A percentile compares a stretch with the other conserved stretches of the same genome.
phyloP scores from a whole-genome alignment of 2,888 invertebrate species.

The Napeogenes sylphis region DNA sequence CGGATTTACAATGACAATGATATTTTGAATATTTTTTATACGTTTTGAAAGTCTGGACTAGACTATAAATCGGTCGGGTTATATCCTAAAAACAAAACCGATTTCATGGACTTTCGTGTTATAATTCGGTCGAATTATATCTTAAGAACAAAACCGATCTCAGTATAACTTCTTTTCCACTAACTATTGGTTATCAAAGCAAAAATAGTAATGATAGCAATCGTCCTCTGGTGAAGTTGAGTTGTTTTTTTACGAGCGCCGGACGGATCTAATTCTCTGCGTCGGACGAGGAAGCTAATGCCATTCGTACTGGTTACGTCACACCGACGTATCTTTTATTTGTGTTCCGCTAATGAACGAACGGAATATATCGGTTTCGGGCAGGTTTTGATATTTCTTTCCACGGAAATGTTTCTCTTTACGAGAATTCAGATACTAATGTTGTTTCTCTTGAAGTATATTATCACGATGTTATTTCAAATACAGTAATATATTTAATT shows the following conservation, averaged over 20 bases:
- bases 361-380: not conserved
- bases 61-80: not conserved
- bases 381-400: not conserved
- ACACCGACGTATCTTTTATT: not conserved
- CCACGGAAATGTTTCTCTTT: too few relatives aligned
- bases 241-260: slow-evolving; percentile 14
- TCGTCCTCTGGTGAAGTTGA: not conserved
- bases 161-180: too few relatives aligned
- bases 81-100: too few relatives aligned
- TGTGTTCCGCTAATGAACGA: slow-evolving; percentile 3
- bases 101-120: too few relatives aligned
- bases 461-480: too few relatives aligned
- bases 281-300: slow-evolving; percentile 1
- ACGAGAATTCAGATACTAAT: too few relatives aligned
- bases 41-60: too few relatives aligned
- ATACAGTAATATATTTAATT: not conserved
- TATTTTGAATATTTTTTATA: not conserved
- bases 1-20: not conserved
- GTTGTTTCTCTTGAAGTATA: too few relatives aligned
- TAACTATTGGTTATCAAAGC: not conserved
- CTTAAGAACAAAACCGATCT: too few relatives aligned
- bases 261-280: slow-evolving; percentile 15
- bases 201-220: not conserved
- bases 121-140: too few relatives aligned
- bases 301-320: slow-evolving; percentile 11